Evolutionary conservation across 37 sponge, comb jelly and placozoan genomes (phyloP), one percentile per base, ranked within the genome.

Genomic region (Spongilla lacustris): DNA sequence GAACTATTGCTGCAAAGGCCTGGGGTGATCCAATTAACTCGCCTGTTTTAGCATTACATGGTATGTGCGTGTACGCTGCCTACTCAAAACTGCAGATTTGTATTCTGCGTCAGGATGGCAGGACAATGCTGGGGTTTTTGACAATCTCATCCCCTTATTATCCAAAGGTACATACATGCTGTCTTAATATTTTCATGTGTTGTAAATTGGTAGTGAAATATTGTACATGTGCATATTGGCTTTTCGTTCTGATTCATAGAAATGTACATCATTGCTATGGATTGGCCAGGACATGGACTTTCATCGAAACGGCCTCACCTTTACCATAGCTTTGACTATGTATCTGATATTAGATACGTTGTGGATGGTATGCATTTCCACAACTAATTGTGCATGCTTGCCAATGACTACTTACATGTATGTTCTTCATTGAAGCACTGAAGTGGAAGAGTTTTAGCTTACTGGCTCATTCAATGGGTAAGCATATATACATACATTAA

Each of bases 41-140:
- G 68, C 91, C 76, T 36, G 88, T 94, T 28, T 78, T 90, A 28
- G 91, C 88, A 48, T 27, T 94, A 3, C 94, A 94, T 85, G 94
- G 94, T 94, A 78, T 49, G 71, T 74, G 10, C n/a, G n/a, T 28
- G 21, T 22, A 67, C 21, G 68, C 8, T 58, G 22, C 36, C 21
- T 27, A 9, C 29, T 34, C 5, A 34, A 6, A 4, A 75, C 33
- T 58, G 19, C 58, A 58, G 46, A 46, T 48, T 31, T 69, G 14
- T 31, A n/a, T 66, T 77, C 28, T 77, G 35, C 28, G 32, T 29
- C 48, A 91, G 94, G 94, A 4, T 95, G 95, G 95, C 80, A 89
- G 67, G 92, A 95, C 48, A 95, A 95, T 95, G 92, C 95, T 50
- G 92, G 90, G 5, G 80, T 81, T 33, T 95, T 95, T 80, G 92